Evolutionary conservation across 2,888 invertebrate species (phyloP), one percentile per base, ranked within the genome.

Genomic region (Zeuzera pyrina): DNA sequence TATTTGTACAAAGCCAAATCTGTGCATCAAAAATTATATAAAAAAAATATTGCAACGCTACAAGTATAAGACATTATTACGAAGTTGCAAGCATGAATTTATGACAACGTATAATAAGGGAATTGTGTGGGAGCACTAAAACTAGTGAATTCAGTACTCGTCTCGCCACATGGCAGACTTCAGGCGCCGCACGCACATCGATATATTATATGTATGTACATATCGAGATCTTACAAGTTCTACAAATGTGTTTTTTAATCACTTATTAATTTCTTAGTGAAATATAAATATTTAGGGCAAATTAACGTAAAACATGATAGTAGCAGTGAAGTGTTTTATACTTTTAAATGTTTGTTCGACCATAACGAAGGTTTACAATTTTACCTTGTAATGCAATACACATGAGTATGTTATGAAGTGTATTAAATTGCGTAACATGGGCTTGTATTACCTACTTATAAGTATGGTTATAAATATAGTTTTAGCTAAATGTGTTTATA

Each of bases 151-250:
- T 67, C 65, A 67, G 70, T 58, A 52, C 59, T 60, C 54, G 62
- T 63, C 56, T 60, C 76, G 64, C 77, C 65, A 76, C 76, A 65
- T 65, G 50, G 43, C 72, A 73, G 74, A 77, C 74, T 67, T 60
- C 46, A 67, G 78, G 72, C 74, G 76, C 76, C 74, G 51, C 52
- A 58, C 62, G 54, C 54, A 58, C 54, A n/a, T n/a, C n/a, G n/a
- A n/a, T n/a, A n/a, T n/a, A n/a, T n/a, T n/a, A n/a, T n/a, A n/a
- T n/a, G n/a, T n/a, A n/a, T n/a, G n/a, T n/a, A n/a, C n/a, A n/a
- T n/a, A n/a, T n/a, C n/a, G n/a, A n/a, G n/a, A n/a, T n/a, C n/a
- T n/a, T n/a, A n/a, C n/a, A n/a, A n/a, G n/a, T n/a, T n/a, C n/a
- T n/a, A n/a, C n/a, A n/a, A n/a, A n/a, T n/a, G n/a, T n/a, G n/a